Evolutionary conservation across 2,797 vertebrate species (phyloP).

Genomic region (Acomys russatus): DNA sequence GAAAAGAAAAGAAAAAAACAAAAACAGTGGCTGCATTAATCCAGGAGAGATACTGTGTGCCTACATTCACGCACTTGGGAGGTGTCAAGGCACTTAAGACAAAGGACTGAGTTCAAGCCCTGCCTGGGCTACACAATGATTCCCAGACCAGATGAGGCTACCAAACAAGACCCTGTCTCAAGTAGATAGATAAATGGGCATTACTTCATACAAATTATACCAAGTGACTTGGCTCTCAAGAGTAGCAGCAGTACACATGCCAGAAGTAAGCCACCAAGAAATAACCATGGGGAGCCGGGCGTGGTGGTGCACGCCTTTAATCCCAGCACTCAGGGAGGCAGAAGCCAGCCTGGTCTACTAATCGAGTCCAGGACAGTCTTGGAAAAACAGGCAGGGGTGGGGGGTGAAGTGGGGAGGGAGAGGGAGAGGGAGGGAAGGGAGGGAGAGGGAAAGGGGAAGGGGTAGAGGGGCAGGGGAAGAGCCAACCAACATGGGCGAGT

Average conservation of each 20-base stretch:
- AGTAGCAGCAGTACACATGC: neutral
- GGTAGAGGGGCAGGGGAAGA: no score
- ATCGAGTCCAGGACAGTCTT: no score
- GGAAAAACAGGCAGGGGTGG: no score
- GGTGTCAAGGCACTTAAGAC: neutral
- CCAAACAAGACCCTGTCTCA: neutral
- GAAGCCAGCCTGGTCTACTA: no score
- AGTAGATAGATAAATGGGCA: neutral
- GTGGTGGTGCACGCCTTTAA: no score
- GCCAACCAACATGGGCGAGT: neutral
- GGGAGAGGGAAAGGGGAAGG: no score
- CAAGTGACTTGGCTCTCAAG: neutral
- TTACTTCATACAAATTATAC: constrained; percentile 17
- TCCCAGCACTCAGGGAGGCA: no score
- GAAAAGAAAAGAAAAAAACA: neutral
- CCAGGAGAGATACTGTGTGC: neutral
- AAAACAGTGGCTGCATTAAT: neutral
- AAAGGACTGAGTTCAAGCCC: neutral
- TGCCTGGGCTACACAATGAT: neutral
- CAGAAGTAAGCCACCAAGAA: neutral
- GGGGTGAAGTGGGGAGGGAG: no score
- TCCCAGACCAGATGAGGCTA: no score
- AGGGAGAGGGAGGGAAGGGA: no score
- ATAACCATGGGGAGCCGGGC: no score
- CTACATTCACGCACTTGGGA: neutral